Base-by-base conservation (phyloP, 2,888 invertebrate genomes). In the Eulithis testata region DNA sequence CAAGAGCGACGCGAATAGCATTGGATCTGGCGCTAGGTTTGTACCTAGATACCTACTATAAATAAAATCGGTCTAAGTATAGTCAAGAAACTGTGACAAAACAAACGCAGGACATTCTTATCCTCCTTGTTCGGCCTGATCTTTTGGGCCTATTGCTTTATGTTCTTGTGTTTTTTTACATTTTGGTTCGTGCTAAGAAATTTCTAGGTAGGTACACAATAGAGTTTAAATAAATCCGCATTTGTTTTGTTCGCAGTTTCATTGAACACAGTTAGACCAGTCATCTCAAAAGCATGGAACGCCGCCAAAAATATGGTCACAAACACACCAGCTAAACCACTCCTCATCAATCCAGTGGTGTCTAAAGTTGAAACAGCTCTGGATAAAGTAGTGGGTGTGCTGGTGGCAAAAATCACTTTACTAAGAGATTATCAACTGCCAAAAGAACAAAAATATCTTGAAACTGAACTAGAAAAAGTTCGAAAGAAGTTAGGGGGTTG, bases 241-340 rank as follows among this genome's bases (percentile, higher is more conserved):
- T 86, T 86, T 87, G 86, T 85, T 87, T 88, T 85, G 80, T 82
- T 84, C 80, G 73, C 91, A 91, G 92, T 87, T 88, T 91, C 91
- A 83, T 66, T 91, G 78, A 82, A 76, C 72, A 86, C 70, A 71
- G 71, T 81, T 60, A 78, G 80, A 44, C 91, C 90, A 37, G 71
- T 75, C n/a, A 71, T 91, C 60, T 68, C 80, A 65, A 85, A 76
- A 69, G 60, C 79, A 50, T 92, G 91, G 91, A 50, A 21, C 31
- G 61, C 69, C 7, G 68, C 87, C 44, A 91, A 90, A 78, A 49
- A 21, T 44, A 74, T 67, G 11, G 66, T 88, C 9, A 66, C 64
- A 60, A 78, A 75, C 2, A 83, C 89, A 40, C 63, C 69, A 53
- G 87, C 81, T 4, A 85, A 76, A 68, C 76, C 75, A 8, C 68